Conservation (phyloP, 2,888 invertebrate genomes). For the Rhodophaea formosa region DNA sequence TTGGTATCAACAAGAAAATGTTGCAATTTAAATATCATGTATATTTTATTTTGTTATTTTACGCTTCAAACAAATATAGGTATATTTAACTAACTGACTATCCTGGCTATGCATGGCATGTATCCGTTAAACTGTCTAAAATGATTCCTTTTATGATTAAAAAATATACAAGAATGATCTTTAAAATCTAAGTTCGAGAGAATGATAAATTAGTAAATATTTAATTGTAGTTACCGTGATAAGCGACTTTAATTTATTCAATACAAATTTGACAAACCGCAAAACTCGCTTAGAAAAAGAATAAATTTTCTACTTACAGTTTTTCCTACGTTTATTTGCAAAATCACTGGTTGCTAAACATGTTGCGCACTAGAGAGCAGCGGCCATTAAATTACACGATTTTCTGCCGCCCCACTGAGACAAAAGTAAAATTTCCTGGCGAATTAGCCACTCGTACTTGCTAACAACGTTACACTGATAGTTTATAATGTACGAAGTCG, state of each 20-base stretch:
- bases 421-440: slow-evolving; percentile 18
- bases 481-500: slow-evolving; percentile 67
- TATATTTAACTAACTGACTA: too few relatives aligned
- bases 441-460: slow-evolving; percentile 37
- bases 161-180: too few relatives aligned
- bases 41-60: neutral
- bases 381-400: slow-evolving; percentile 17
- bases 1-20: neutral
- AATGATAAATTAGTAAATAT: too few relatives aligned
- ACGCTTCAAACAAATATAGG: too few relatives aligned
- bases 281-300: neutral
- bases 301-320: neutral
- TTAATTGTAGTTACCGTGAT: too few relatives aligned
- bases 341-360: neutral
- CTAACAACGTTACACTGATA: slow-evolving; percentile 58
- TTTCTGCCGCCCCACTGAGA: slow-evolving; percentile 1
- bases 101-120: too few relatives aligned
- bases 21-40: neutral
- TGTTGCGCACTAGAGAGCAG: neutral
- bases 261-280: too few relatives aligned
- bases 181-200: too few relatives aligned
- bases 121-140: too few relatives aligned
- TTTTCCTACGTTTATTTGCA: neutral
- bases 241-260: too few relatives aligned
- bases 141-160: too few relatives aligned